Evolutionary conservation across 1,140 invertebrate genomes (phyloP).

Genomic region (Drosophila athabasca): DNA sequence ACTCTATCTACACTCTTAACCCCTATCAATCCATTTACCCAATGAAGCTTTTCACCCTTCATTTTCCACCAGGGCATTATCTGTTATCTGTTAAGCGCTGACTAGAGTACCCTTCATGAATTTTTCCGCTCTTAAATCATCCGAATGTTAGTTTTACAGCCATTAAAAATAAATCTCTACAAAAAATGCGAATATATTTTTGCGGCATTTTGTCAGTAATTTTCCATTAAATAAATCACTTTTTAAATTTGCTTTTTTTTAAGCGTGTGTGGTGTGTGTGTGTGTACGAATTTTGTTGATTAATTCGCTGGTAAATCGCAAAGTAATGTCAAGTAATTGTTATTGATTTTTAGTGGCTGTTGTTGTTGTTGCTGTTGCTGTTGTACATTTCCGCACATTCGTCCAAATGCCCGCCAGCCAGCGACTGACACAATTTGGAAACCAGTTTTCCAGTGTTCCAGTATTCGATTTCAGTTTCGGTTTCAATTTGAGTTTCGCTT

Average conservation of each 20-base stretch:
- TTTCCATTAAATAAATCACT: constrained; percentile 47
- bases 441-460: constrained; percentile 62
- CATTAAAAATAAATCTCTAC: background rate
- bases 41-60: constrained; percentile 4
- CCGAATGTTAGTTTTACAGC: constrained; percentile 13
- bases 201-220: constrained; percentile 13
- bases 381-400: constrained; percentile 57
- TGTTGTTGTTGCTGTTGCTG: constrained; percentile 34
- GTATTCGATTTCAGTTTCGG: constrained; percentile 39
- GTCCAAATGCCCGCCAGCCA: constrained; percentile 56
- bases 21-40: background rate
- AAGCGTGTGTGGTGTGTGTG: background rate
- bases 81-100: too few species aligned
- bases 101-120: too few species aligned
- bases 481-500: constrained; percentile 52
- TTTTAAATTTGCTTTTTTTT: constrained; percentile 24
- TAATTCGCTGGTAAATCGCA: constrained; percentile 34
- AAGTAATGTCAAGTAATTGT: constrained; percentile 78
- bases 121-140: background rate
- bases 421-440: constrained; percentile 73
- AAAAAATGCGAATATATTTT: constrained; percentile 11
- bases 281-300: constrained; percentile 32
- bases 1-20: too few species aligned
- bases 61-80: background rate
- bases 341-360: constrained; percentile 67